Base-by-base conservation (phyloP, 2,888 invertebrate species). In the Phengaris arion region DNA sequence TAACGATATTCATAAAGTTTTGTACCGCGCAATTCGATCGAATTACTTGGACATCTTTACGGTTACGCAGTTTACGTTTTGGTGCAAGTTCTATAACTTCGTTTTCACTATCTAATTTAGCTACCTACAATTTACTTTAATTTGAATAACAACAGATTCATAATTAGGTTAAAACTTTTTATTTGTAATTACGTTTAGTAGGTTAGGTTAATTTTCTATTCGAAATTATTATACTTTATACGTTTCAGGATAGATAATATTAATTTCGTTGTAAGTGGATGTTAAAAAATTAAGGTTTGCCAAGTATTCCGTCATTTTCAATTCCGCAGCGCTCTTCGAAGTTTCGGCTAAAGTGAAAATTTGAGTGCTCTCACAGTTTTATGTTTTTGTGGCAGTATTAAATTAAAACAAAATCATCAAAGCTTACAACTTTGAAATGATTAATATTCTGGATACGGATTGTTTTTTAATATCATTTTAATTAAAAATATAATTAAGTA, bases 291-390 rank as follows among this genome's bases (percentile, higher is more conserved):
- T 74, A 46, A 74, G 48, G 55, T 55, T 74, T 46, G 22, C 13
- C 15, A 74, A 74, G 59, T 74, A 35, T 74, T 74, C 57, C 74
- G 46, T 74, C 74, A 64, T 74, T 74, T 74, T 59, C 46, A 74
- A 57, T 22, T 59, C 74, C 22, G 22, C 48, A 64, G 59, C 7
- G 64, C 48, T 46, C 59, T 55, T 15, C 48, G 74, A 57, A 74
- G 51, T 74, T 74, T 74, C 22, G 74, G 59, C 48, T 69, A 51
- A 74, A 74, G 59, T 59, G 54, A 74, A 74, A 59, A 59, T 46
- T 59, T 59, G n/a, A 74, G 74, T 74, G 57, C 74, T 13, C 74
- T 74, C 13, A 13, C 68, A 35, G 22, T 64, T 46, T 74, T 57
- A 46, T 69, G 48, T 45, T 69, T 69, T 69, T 48, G 69, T 48